phyloP scores from a whole-genome alignment of 2,797 vertebrate genomes.

The Scolopax bukidnonensis region DNA sequence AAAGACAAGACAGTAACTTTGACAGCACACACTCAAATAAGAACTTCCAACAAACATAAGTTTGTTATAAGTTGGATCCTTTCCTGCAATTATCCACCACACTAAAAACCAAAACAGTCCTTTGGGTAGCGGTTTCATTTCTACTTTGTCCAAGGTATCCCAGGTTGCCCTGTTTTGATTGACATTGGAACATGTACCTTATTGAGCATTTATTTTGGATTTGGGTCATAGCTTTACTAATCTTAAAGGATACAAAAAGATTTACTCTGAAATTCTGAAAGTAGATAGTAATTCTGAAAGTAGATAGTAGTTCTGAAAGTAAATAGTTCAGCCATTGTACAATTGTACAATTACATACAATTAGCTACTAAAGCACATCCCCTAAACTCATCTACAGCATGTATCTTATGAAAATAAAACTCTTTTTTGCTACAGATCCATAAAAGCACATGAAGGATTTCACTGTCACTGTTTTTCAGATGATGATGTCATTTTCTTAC shows the following conservation, averaged over 20 bases:
- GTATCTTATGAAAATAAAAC: neutral
- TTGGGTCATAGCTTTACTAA: neutral
- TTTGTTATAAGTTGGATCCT: neutral
- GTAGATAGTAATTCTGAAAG: neutral
- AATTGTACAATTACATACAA: neutral
- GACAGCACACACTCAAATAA: neutral
- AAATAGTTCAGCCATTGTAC: neutral
- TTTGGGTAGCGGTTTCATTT: neutral
- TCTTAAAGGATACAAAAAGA: neutral
- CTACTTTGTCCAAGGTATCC: fast-evolving
- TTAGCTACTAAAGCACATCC: neutral
- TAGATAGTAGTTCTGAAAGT: neutral
- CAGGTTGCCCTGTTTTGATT: neutral
- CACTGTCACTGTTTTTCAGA: neutral
- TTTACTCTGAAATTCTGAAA: neutral
- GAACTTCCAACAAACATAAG: neutral
- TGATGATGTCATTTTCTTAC: neutral
- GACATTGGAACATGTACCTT: neutral
- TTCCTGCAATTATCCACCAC: neutral
- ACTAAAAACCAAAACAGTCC: fast-evolving
- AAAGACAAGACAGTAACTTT: neutral
- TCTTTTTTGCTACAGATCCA: neutral
- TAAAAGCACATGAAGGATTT: neutral
- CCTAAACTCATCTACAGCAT: neutral
- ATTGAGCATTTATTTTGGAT: neutral